Conservation (phyloP, 2,113 vertebrate genomes). For the Excalfactoria chinensis region DNA sequence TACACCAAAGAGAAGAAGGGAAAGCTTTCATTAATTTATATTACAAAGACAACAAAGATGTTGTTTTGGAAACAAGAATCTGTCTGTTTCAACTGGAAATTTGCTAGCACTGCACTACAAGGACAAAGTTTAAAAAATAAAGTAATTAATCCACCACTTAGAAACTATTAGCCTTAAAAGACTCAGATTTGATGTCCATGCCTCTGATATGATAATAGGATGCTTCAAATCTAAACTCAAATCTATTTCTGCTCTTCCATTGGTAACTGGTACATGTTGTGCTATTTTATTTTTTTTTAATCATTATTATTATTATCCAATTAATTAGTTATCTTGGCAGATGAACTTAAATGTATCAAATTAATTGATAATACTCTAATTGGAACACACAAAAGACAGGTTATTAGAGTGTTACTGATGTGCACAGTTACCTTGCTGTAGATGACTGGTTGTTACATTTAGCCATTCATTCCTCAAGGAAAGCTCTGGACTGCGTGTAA, state of each 20-base stretch:
- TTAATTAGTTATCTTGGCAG: not conserved
- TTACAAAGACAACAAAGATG: not conserved
- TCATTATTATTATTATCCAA: not conserved
- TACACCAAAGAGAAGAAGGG: not conserved
- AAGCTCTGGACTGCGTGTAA: not conserved
- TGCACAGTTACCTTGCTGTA: not conserved
- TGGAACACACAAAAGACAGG: not conserved
- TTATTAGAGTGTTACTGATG: accelerated
- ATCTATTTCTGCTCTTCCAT: not conserved
- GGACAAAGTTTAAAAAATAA: not conserved
- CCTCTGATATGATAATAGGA: not conserved
- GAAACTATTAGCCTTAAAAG: conserved; percentile 14
- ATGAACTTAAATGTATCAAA: not conserved
- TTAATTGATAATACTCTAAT: not conserved
- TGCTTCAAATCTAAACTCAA: not conserved
- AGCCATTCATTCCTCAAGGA: not conserved
- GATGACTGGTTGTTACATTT: not conserved
- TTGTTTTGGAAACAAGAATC: not conserved
- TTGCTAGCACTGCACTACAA: not conserved
- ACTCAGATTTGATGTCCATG: not conserved
- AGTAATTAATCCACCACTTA: not conserved
- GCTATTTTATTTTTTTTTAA: not conserved
- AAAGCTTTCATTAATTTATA: not conserved
- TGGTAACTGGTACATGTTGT: not conserved
- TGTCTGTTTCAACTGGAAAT: not conserved